phyloP scores from a whole-genome alignment of 2,113 vertebrate species.

The Lamprologus sp. region DNA sequence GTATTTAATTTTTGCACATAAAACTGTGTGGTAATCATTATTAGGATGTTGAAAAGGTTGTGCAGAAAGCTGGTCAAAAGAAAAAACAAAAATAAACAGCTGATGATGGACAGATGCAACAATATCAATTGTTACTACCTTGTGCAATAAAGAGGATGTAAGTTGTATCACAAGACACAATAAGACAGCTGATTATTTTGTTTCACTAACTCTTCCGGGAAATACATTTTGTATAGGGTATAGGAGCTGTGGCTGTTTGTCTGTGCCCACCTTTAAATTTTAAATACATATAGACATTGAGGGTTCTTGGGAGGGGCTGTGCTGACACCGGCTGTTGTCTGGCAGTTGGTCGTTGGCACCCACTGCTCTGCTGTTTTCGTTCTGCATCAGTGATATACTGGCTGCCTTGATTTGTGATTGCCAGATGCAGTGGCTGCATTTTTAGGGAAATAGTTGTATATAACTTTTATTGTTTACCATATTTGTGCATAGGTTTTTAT shows the following conservation, averaged over 20 bases:
- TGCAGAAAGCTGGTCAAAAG: background rate
- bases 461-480: background rate
- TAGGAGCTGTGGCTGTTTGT: background rate
- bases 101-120: background rate
- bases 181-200: background rate
- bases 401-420: background rate
- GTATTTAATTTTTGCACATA: background rate
- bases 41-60: background rate
- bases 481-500: background rate
- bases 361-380: background rate
- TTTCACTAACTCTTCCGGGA: background rate
- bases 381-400: background rate
- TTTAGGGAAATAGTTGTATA: background rate
- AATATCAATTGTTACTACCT: background rate
- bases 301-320: background rate
- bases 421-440: background rate
- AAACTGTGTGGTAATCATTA: background rate
- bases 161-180: background rate
- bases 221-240: background rate
- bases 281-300: background rate
- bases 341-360: background rate
- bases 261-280: background rate
- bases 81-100: background rate
- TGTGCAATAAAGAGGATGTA: background rate
- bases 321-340: background rate